A percentile compares a stretch with the other conserved stretches of the same genome.
phyloP scores from a whole-genome alignment of 2,113 vertebrate genomes.

The Fulica atra region DNA sequence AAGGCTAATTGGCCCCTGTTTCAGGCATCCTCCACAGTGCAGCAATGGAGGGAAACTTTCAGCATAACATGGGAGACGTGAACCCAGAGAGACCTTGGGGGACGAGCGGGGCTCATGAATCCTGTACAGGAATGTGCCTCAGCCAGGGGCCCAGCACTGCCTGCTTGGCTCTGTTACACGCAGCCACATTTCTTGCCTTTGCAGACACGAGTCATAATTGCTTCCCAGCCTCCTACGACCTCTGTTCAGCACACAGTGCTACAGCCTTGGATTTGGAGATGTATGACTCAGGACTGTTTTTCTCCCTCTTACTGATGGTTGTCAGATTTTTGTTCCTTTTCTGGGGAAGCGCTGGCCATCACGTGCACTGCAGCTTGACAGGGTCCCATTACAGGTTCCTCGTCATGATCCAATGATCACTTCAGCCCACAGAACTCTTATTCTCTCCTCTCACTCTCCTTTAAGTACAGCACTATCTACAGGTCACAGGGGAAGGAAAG shows the following conservation, averaged over 20 bases:
- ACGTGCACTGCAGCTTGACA: not conserved
- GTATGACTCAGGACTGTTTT: not conserved
- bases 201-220: accelerated
- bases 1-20: not conserved
- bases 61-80: not conserved
- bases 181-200: accelerated
- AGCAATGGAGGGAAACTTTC: not conserved
- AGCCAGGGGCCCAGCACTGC: not conserved
- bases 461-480: not conserved
- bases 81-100: not conserved
- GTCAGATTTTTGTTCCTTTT: not conserved
- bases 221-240: not conserved
- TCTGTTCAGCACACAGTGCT: accelerated
- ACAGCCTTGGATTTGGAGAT: accelerated
- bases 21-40: not conserved
- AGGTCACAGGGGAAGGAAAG: not conserved
- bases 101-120: accelerated
- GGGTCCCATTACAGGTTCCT: not conserved
- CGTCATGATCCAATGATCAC: not conserved
- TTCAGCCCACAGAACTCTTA: not conserved
- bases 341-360: not conserved
- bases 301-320: not conserved
- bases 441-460: not conserved
- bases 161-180: not conserved
- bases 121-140: not conserved